Evolutionary conservation across 2,113 vertebrate genomes (phyloP).

Genomic region (Microtus oregoni): DNA sequence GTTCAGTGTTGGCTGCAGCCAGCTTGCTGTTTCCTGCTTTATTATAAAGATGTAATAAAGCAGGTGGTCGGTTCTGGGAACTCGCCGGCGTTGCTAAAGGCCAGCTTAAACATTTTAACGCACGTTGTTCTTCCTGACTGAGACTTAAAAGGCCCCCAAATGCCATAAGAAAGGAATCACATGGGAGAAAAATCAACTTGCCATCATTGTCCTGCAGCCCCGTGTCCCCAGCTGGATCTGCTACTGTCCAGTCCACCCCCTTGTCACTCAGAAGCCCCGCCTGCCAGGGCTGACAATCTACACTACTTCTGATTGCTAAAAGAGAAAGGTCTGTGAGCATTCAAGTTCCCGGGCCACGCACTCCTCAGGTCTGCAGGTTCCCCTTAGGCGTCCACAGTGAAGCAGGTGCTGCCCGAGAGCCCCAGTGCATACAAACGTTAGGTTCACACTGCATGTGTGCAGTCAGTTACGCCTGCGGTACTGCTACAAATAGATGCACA

Average conservation of each 20-base stretch:
- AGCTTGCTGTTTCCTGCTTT: constrained; percentile 60
- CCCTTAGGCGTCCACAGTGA: not conserved
- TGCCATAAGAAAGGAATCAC: not conserved
- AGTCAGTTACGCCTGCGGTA: not conserved
- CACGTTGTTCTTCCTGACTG: constrained; percentile 8
- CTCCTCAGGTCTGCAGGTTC: not conserved
- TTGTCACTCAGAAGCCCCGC: not conserved
- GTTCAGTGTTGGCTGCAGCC: not conserved
- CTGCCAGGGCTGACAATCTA: not conserved
- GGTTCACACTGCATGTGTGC: not conserved
- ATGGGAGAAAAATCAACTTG: not conserved
- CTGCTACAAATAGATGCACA: not conserved
- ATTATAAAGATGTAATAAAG: constrained; percentile 23
- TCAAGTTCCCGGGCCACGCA: fast-evolving
- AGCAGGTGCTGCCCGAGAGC: not conserved
- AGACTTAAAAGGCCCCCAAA: not conserved
- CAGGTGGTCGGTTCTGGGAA: constrained; percentile 35
- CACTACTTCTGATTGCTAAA: not conserved
- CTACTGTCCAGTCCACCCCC: not conserved
- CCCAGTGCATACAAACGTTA: not conserved
- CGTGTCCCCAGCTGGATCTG: not conserved
- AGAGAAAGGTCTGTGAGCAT: not conserved
- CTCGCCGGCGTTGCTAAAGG: constrained; percentile 15
- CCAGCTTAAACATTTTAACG: constrained; percentile 48
- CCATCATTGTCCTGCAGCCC: not conserved